phyloP scores from a whole-genome alignment of 2,888 invertebrate species.

The Prenolepis imparis region DNA sequence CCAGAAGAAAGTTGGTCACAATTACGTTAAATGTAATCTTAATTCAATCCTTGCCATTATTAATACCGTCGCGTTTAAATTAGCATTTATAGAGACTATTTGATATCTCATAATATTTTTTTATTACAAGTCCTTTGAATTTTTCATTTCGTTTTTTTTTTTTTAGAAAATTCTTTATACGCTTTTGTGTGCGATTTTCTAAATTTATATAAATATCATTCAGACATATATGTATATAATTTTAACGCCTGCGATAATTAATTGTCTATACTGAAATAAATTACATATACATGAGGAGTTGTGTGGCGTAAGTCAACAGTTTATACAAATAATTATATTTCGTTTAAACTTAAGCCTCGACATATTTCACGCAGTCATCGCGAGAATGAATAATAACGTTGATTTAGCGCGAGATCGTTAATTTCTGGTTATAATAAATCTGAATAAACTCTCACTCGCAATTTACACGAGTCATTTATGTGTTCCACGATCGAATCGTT shows the following conservation, averaged over 20 bases:
- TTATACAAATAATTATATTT: not conserved
- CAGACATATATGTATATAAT: not conserved
- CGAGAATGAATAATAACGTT: not conserved
- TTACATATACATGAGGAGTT: not conserved
- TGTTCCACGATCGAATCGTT: not conserved
- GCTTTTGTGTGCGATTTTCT: not conserved
- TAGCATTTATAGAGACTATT: not conserved
- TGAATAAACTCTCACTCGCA: not conserved
- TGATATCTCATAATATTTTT: not conserved
- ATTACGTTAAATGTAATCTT: constrained; percentile 7
- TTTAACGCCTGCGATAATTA: not conserved
- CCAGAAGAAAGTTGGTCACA: not conserved
- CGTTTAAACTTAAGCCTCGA: not conserved
- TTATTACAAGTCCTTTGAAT: not conserved
- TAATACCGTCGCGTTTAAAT: constrained; percentile 12
- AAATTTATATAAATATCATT: not conserved
- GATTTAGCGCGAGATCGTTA: not conserved
- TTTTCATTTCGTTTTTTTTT: not conserved
- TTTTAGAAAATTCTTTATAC: not conserved
- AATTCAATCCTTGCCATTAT: constrained; percentile 24
- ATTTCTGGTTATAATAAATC: not conserved
- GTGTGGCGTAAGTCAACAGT: not conserved
- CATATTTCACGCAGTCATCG: not conserved
- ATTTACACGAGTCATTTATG: not conserved
- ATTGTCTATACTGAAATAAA: not conserved